phyloP scores from a whole-genome alignment of 2,888 invertebrate species.

The Plebejus argus region DNA sequence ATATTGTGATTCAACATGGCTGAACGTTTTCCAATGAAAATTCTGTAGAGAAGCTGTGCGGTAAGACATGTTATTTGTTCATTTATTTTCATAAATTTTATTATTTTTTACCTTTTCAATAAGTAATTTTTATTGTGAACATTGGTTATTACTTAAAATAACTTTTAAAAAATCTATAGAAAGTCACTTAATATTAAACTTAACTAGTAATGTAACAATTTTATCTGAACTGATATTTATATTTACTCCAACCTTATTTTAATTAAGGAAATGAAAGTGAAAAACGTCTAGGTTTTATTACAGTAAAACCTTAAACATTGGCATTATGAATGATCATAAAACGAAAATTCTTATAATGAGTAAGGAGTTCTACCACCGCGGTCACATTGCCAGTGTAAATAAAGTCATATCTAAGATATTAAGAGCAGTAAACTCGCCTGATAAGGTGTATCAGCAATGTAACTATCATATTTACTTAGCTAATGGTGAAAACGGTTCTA shows the following conservation, averaged over 20 bases:
- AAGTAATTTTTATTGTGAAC: not conserved
- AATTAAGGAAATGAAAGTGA: not conserved
- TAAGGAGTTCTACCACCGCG: constrained; percentile 47
- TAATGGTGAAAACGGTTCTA: constrained; percentile 47
- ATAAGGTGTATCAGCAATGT: constrained; percentile 58
- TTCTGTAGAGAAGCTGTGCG: constrained; percentile 49
- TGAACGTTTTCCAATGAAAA: constrained; percentile 57
- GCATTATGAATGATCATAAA: constrained; percentile 45
- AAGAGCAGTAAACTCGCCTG: constrained; percentile 56
- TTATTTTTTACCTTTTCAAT: not conserved
- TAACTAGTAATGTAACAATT: not conserved
- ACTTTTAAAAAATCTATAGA: too few relatives aligned
- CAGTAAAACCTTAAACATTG: constrained; percentile 25
- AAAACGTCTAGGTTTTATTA: not conserved
- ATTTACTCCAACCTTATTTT: not conserved
- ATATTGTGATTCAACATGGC: constrained; percentile 79
- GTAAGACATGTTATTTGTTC: constrained; percentile 56
- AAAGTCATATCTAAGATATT: constrained; percentile 65
- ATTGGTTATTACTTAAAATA: too few relatives aligned
- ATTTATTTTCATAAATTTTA: constrained; percentile 28
- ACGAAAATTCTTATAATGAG: constrained; percentile 47
- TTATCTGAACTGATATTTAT: not conserved
- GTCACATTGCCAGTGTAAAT: constrained; percentile 62
- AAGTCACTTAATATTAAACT: too few relatives aligned
- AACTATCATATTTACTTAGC: constrained; percentile 54